phyloP scores from a whole-genome alignment of 2,113 vertebrate species.

The Tor tambroides region DNA sequence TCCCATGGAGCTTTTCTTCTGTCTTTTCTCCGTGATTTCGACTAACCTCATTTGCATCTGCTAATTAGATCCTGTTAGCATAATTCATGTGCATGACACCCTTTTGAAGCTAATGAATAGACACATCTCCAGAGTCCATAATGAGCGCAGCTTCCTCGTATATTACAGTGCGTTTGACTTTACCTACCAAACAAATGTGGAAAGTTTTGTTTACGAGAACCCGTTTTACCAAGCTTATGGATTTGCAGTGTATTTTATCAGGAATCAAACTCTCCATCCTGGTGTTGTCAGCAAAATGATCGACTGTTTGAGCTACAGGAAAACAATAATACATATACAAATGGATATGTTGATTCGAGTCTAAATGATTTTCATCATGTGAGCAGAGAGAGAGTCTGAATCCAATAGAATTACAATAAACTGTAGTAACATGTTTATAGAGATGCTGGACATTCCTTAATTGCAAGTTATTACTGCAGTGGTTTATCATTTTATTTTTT shows the following conservation, averaged over 20 bases:
- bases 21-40: constrained; percentile 78
- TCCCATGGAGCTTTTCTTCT: constrained; percentile 84
- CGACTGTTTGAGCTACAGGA: background rate
- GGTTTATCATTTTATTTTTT: background rate
- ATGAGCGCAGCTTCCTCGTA: constrained; percentile 73
- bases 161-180: constrained; percentile 38
- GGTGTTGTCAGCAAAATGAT: background rate
- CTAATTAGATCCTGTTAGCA: constrained; percentile 87
- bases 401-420: background rate
- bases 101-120: constrained; percentile 86
- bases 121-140: constrained; percentile 83
- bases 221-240: background rate
- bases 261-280: background rate
- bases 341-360: background rate
- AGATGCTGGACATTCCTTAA: background rate
- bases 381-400: background rate
- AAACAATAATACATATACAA: background rate
- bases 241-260: background rate
- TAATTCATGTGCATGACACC: constrained; percentile 87
- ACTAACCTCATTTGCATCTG: constrained; percentile 86
- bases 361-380: background rate
- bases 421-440: background rate
- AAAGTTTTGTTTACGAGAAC: too few species aligned
- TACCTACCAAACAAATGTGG: background rate
- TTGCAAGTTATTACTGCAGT: background rate